Base-by-base conservation (phyloP, 2,888 invertebrate species). In the Macaria notata region DNA sequence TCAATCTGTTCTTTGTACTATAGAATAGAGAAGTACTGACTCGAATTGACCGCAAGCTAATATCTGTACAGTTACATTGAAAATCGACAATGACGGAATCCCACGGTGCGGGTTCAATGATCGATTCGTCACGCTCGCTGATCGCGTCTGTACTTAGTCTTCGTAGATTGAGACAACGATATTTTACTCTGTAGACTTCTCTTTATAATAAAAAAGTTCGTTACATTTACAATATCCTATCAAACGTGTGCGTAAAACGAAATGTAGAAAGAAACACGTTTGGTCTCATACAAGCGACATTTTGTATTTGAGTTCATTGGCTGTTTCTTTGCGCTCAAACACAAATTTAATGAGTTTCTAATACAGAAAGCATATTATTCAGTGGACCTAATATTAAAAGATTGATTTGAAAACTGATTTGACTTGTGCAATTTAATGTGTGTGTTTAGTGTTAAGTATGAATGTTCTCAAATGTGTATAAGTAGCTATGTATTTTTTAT, bases 81-180 rank as follows among this genome's bases (percentile, higher is more conserved):
- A 83, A 80, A 83, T 74, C 77, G 78, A 83, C 86, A 86, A 83
- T 83, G 75, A 75, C 74, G 71, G 71, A 73, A 82, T 88, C 86
- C 82, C 88, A 88, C 87, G 85, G 79, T 73, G 61, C 61, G 75
- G 73, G 88, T 84, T 86, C 85, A 84, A 79, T 73, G 86, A 78
- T 79, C 88, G 77, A 75, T 73, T 76, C 74, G 73, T 83, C 79
- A 84, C 81, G 85, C 75, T 77, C 74, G 71, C 79, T 80, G 76
- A 78, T 72, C 67, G 66, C 63, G 69, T 69, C 72, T 76, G 75
- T 78, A 79, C 75, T 72, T 65, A 3, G 0, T 41, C 5, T 5
- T 41, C 41, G 8, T 41, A 8, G n/a, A 8, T 7, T 38, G 3
- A 38, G 6, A 8, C 38, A 8, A 38, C 0, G 38, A 5, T 38